Evolutionary conservation across 1,140 invertebrate species (phyloP).

Genomic region (Caenorhabditis latens): DNA sequence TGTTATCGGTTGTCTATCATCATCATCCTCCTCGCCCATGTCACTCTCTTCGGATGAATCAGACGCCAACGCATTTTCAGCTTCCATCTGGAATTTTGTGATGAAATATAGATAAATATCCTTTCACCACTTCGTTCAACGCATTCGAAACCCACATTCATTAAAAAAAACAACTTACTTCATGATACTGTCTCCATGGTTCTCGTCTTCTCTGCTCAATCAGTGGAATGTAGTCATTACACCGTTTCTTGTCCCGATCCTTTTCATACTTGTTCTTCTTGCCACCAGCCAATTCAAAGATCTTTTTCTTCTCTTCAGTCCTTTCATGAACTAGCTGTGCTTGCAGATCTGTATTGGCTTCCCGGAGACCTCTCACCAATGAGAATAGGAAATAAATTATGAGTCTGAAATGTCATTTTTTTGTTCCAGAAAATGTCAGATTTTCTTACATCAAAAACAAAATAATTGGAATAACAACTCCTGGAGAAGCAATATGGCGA

Average conservation of each 20-base stretch:
- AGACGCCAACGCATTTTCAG: conserved; percentile 18
- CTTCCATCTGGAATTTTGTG: conserved; percentile 51
- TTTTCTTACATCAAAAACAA: conserved; percentile 85
- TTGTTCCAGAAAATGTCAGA: background rate
- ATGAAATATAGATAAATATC: no score
- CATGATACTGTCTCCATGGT: conserved; percentile 62
- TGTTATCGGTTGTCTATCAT: background rate
- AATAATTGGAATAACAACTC: conserved; percentile 91
- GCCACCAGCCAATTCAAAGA: conserved; percentile 87
- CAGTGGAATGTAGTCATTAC: conserved; percentile 53
- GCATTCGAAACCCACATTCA: no score
- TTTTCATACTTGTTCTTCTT: conserved; percentile 64
- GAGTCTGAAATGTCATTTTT: conserved; percentile 79
- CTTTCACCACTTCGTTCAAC: no score
- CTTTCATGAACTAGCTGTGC: conserved; percentile 83
- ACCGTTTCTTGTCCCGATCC: conserved; percentile 52
- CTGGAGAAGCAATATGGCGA: conserved; percentile 91
- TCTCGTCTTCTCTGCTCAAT: conserved; percentile 58
- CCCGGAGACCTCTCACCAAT: conserved; percentile 88
- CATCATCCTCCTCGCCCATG: conserved; percentile 27
- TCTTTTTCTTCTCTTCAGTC: conserved; percentile 91
- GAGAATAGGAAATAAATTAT: conserved; percentile 95
- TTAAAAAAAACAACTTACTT: conserved; percentile 6
- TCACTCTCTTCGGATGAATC: conserved; percentile 57
- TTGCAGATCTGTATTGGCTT: conserved; percentile 92